phyloP scores from a whole-genome alignment of 2,113 vertebrate genomes.

The Potamarius usumacintae region DNA sequence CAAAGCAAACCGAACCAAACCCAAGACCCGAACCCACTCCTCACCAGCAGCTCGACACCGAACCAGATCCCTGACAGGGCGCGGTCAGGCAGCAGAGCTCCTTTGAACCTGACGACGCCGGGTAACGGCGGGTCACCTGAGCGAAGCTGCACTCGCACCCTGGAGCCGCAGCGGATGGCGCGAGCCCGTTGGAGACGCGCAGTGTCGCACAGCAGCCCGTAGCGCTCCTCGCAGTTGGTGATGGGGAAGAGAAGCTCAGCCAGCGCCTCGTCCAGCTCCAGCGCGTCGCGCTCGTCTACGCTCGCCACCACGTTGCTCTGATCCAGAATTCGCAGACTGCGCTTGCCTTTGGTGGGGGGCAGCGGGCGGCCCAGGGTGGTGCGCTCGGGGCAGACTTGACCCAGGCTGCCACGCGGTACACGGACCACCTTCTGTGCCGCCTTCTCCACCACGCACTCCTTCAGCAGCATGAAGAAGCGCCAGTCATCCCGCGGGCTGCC shows the following conservation, averaged over 20 bases:
- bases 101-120: slow-evolving; percentile 93
- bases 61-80: slow-evolving; percentile 92
- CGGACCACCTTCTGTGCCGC: slow-evolving; percentile 88
- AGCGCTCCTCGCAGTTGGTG: slow-evolving; percentile 94
- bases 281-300: slow-evolving; percentile 89
- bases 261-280: slow-evolving; percentile 88
- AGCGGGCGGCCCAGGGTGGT: slow-evolving; percentile 84
- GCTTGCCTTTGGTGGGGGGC: slow-evolving; percentile 90
- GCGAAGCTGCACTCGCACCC: slow-evolving; percentile 90
- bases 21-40: slow-evolving; percentile 43
- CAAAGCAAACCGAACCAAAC: background rate
- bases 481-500: slow-evolving; percentile 91
- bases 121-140: slow-evolving; percentile 89
- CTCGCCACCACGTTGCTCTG: slow-evolving; percentile 87
- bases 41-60: slow-evolving; percentile 96
- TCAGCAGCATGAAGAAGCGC: slow-evolving; percentile 90
- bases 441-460: slow-evolving; percentile 91
- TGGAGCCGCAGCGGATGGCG: slow-evolving; percentile 88
- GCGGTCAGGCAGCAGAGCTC: slow-evolving; percentile 87
- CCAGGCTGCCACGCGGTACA: slow-evolving; percentile 90
- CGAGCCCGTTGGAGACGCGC: slow-evolving; percentile 81
- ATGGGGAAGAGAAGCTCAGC: slow-evolving; percentile 95
- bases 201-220: slow-evolving; percentile 85
- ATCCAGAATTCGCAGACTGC: slow-evolving; percentile 90
- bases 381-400: slow-evolving; percentile 90